These are phyloP conservation scores for Saguinus imperator DNA, from an alignment of 2,113 vertebrate genomes.

Conservation along the genomic window DNA sequence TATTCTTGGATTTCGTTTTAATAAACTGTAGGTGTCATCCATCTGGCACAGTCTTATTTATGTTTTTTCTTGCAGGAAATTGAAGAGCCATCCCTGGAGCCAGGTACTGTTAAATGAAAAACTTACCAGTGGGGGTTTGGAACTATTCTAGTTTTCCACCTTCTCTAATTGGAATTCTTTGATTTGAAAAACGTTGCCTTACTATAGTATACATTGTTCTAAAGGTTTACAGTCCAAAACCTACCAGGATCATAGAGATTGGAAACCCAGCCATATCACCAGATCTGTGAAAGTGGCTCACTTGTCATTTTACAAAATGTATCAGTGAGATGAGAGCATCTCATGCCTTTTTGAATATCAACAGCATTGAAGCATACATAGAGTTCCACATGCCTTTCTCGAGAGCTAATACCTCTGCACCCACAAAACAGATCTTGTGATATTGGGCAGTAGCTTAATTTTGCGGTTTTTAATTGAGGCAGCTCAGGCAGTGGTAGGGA, in stretches of 20 bases:
- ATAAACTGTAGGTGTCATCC: not conserved
- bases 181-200: conserved; percentile 74
- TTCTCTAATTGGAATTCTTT: conserved; percentile 83
- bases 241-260: conserved; percentile 88
- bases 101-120: conserved; percentile 92
- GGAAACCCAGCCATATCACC: conserved; percentile 89
- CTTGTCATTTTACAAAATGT: conserved; percentile 66
- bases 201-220: conserved; percentile 78
- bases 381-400: conserved; percentile 65
- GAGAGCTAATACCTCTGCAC: conserved; percentile 59
- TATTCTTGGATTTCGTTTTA: too few relatives aligned
- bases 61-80: conserved; percentile 83
- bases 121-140: conserved; percentile 68
- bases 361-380: conserved; percentile 44
- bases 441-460: conserved; percentile 79
- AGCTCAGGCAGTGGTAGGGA: conserved; percentile 68
- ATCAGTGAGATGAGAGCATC: conserved; percentile 65
- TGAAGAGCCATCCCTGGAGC: conserved; percentile 87
- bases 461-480: conserved; percentile 63
- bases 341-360: conserved; percentile 74
- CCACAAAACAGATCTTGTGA: conserved; percentile 87
- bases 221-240: conserved; percentile 80
- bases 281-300: conserved; percentile 85
- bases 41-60: conserved; percentile 32
- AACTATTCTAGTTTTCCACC: conserved; percentile 74